Evolutionary conservation across 2,113 vertebrate species (phyloP).

Genomic region (Antigone vipio): DNA sequence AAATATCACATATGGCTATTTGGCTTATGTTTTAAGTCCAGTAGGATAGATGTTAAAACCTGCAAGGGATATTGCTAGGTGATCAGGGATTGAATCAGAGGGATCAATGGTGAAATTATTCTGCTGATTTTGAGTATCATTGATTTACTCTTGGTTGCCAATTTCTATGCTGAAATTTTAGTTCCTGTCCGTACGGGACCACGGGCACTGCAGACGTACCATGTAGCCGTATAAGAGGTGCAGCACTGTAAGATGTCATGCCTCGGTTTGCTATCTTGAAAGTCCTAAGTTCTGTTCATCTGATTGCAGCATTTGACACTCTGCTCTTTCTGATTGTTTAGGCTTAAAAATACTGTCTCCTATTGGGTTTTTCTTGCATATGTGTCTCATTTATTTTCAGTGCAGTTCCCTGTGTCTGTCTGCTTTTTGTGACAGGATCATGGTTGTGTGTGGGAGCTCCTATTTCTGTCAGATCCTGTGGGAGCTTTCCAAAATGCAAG

Average conservation of each 20-base stretch:
- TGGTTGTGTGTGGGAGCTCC: neutral
- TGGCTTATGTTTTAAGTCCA: neutral
- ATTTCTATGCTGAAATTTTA: neutral
- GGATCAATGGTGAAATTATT: neutral
- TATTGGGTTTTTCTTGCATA: neutral
- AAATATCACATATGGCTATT: neutral
- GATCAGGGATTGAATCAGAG: neutral
- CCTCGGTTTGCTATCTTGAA: neutral
- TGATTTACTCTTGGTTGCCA: neutral
- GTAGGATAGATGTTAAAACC: neutral
- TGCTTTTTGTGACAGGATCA: neutral
- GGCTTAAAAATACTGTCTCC: neutral
- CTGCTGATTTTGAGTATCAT: neutral
- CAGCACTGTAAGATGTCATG: neutral
- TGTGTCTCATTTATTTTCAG: neutral
- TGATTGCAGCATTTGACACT: neutral
- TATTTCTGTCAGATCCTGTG: neutral
- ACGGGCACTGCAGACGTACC: neutral
- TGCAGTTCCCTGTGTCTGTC: neutral
- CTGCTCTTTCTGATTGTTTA: neutral
- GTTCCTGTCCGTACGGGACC: neutral
- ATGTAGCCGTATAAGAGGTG: fast-evolving
- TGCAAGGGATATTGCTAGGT: neutral
- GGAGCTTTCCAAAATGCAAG: neutral
- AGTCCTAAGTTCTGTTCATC: neutral